phyloP scores from a whole-genome alignment of 2,113 vertebrate genomes.

The Motacilla tschutschensis region DNA sequence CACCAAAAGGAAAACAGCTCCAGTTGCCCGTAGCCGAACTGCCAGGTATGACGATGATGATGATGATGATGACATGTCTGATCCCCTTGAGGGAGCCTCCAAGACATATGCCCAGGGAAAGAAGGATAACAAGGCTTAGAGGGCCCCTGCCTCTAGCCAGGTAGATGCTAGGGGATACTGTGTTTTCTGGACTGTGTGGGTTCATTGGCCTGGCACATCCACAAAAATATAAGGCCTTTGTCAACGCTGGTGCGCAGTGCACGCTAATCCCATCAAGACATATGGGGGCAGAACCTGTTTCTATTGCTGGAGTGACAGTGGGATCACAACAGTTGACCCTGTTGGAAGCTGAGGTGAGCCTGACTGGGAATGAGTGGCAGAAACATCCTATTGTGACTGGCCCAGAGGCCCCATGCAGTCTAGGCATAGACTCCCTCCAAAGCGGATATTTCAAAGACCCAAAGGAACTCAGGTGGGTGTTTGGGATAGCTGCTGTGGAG shows the following conservation, averaged over 20 bases:
- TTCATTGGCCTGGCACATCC: not conserved
- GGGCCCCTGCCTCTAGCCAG: not conserved
- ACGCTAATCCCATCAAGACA: not conserved
- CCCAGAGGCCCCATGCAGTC: rapidly evolving
- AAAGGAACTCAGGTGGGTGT: not conserved
- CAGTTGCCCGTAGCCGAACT: rapidly evolving
- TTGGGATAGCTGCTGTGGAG: not conserved
- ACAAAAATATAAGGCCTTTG: not conserved
- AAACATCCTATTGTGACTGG: not conserved
- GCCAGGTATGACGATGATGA: not conserved
- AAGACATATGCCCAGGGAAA: not conserved
- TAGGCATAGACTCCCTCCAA: rapidly evolving
- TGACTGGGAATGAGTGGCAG: not conserved
- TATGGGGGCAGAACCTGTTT: not conserved
- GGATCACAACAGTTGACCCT: not conserved
- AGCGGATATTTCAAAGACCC: not conserved
- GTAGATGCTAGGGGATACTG: rapidly evolving
- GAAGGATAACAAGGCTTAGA: not conserved
- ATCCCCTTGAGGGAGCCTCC: not conserved
- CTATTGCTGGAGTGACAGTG: not conserved
- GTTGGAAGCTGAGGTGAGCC: not conserved
- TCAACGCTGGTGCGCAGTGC: not conserved
- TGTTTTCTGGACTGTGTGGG: not conserved
- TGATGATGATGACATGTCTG: no score
- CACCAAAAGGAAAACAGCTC: not conserved